Evolutionary conservation across 2,113 vertebrate genomes (phyloP), one percentile per base, ranked within the genome.

Genomic region (Trachemys scripta): DNA sequence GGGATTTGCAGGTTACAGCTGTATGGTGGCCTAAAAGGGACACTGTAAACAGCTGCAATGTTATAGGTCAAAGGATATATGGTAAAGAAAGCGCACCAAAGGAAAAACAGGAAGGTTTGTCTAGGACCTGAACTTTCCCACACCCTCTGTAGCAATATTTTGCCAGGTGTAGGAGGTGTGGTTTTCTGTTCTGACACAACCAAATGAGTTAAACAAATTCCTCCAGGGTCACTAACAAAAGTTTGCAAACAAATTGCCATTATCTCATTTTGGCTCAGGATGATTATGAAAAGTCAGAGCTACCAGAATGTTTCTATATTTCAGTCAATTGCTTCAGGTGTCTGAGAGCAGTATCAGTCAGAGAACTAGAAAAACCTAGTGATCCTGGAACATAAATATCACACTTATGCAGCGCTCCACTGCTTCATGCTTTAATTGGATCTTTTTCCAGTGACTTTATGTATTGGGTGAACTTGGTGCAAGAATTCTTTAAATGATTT

Each of bases 1-100:
- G 47, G 59, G 1, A 91, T 92, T 94, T 95, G 53, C 56, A 88
- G 65, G 87, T 86, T 94, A 87, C 85, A 69, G 75, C 54, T 31
- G 50, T 87, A 35, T 0, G 1, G 29, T 85, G 0, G 12, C 90
- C 94, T 97, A 78, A 6, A 87, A 79, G 49, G 57, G 83, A 72
- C 83, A 81, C n/a, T 10, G 54, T 50, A 92, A 88, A 88, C 53
- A 88, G 53, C 57, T 51, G 42, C 59, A 78, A 81, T 45, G 6
- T 92, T 96, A 27, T 27, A 90, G 57, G 65, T 87, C 57, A 92
- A 85, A 84, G 20, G 14, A 20, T 56, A 16, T 42, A 69, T 35
- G 24, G 83, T 69, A 88, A 86, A 92, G 56, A 88, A 88, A 92
- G 56, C 2, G 78, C 42, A 62, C 45, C n/a, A 87, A 50, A 89